These are phyloP conservation scores for Hestina assimilis DNA, from an alignment of 1,140 invertebrate species.

Conservation along the genomic window DNA sequence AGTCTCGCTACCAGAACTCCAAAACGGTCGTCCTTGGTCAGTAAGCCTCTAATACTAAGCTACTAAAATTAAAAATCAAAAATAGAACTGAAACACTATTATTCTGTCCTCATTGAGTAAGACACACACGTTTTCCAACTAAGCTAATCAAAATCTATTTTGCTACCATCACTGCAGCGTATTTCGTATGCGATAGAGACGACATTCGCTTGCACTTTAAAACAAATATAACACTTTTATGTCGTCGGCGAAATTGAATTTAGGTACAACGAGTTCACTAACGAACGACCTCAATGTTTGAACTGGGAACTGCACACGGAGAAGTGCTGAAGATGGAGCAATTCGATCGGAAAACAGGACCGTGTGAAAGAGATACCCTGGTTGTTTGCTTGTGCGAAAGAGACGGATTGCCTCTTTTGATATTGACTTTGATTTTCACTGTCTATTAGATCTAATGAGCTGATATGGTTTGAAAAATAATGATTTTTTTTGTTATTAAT, in stretches of 20 bases:
- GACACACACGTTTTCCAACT: not conserved
- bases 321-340: conserved; percentile 7
- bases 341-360: not conserved
- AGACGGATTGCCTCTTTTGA: not conserved
- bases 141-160: conserved; percentile 8
- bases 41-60: too few relatives aligned
- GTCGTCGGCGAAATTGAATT: conserved; percentile 11
- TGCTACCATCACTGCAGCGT: not conserved
- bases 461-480: not conserved
- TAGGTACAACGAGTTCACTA: conserved; percentile 7
- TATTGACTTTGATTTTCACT: too few relatives aligned
- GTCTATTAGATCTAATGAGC: not conserved
- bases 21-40: too few relatives aligned
- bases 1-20: too few relatives aligned
- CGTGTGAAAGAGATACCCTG: not conserved
- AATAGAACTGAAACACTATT: not conserved
- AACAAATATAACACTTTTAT: conserved; percentile 5
- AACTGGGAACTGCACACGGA: conserved; percentile 3
- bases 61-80: not conserved
- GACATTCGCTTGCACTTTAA: not conserved
- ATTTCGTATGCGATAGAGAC: conserved; percentile 5
- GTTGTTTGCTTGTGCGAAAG: not conserved
- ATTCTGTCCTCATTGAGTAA: conserved; percentile 1
- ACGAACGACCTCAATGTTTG: conserved; percentile 8
- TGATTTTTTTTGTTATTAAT: not conserved